Conservation (phyloP, 2,113 vertebrate genomes). For the Anguilla japonica region DNA sequence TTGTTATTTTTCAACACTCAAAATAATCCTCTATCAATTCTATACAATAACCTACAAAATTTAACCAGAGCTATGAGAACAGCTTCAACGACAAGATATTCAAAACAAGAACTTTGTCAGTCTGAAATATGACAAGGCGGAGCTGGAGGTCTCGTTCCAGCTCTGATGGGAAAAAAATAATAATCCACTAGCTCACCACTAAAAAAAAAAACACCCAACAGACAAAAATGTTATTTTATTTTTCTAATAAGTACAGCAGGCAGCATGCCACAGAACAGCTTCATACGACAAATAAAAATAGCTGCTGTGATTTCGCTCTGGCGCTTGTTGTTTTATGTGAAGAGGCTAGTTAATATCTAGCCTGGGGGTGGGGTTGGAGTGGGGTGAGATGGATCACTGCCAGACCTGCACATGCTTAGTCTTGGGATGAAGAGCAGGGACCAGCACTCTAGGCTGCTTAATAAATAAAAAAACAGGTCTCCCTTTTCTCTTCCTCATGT, state of each 20-base stretch:
- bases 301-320: not conserved
- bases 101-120: not conserved
- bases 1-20: not conserved
- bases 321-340: not conserved
- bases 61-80: no score
- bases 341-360: not conserved
- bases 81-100: no score
- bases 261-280: not conserved
- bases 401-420: slow-evolving; percentile 10
- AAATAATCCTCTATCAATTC: not conserved
- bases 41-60: not conserved
- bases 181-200: not conserved
- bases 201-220: not conserved
- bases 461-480: no score
- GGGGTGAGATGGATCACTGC: not conserved
- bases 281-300: not conserved
- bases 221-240: slow-evolving; percentile 3
- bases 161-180: not conserved
- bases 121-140: not conserved
- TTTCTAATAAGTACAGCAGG: not conserved
- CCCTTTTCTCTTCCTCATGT: no score
- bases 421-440: not conserved
- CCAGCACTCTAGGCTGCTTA: not conserved
- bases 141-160: not conserved
- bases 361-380: not conserved